phyloP scores from a whole-genome alignment of 2,113 vertebrate species.

The Cryptotis parvus region DNA sequence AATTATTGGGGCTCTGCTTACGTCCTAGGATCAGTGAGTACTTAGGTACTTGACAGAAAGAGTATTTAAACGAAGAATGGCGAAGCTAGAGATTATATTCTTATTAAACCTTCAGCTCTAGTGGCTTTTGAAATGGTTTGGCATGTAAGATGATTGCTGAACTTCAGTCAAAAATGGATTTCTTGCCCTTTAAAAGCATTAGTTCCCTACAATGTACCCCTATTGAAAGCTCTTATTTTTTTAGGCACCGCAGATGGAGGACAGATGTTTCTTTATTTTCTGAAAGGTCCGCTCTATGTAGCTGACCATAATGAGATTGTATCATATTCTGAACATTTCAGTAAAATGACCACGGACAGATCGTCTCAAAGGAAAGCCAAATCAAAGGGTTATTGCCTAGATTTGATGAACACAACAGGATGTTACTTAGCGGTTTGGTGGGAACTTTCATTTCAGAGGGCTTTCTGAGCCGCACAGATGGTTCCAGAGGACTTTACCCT shows the following conservation, averaged over 20 bases:
- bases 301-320: conserved; percentile 64
- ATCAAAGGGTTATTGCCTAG: conserved; percentile 37
- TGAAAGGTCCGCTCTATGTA: conserved; percentile 64
- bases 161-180: conserved; percentile 58
- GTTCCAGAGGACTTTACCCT: conserved; percentile 15
- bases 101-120: background rate
- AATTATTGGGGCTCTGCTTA: background rate
- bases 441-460: conserved; percentile 40
- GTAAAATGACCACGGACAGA: conserved; percentile 40
- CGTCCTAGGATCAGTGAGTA: background rate
- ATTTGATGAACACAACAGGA: conserved; percentile 48
- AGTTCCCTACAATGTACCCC: conserved; percentile 43
- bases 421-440: conserved; percentile 15
- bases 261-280: conserved; percentile 79
- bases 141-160: conserved; percentile 37
- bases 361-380: conserved; percentile 34
- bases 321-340: conserved; percentile 62
- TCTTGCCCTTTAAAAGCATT: conserved; percentile 66
- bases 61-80: background rate
- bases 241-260: conserved; percentile 57
- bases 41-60: background rate
- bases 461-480: conserved; percentile 20
- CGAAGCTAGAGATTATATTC: background rate
- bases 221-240: conserved; percentile 68
- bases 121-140: conserved; percentile 54